These are phyloP conservation scores for Rhinogobio ventralis DNA, from an alignment of 2,797 vertebrate genomes.

Conservation along the genomic window DNA sequence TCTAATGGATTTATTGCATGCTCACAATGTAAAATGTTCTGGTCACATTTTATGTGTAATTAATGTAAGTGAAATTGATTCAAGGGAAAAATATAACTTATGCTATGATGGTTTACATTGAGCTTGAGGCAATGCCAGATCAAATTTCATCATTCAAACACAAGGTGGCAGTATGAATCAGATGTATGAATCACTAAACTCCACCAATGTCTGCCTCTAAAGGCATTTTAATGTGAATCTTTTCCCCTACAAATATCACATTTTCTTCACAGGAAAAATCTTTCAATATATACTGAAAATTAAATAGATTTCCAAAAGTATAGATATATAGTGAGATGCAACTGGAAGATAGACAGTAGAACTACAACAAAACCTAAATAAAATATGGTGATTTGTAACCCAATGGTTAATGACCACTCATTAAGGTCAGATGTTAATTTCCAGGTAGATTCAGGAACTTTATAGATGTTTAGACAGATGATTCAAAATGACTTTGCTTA, in stretches of 20 bases:
- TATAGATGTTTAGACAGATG: constrained; percentile 22
- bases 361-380: neutral
- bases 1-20: constrained; percentile 6
- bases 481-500: too few relatives aligned
- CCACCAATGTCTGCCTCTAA: neutral
- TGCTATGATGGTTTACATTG: neutral
- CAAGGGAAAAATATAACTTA: constrained; percentile 29
- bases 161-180: constrained; percentile 58
- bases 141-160: constrained; percentile 42
- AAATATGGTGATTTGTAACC: neutral
- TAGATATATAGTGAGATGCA: neutral
- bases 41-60: constrained; percentile 16
- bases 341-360: too few relatives aligned
- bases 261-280: neutral
- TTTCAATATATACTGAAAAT: neutral
- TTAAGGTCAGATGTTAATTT: neutral
- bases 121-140: constrained; percentile 20
- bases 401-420: neutral
- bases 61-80: constrained; percentile 27
- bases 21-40: constrained; percentile 18
- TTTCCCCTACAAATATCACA: neutral
- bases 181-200: neutral
- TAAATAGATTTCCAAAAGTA: neutral
- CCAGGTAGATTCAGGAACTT: neutral
- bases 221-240: neutral